Percentiles rank a stretch among this genome's conserved stretches.
Conservation (phyloP, 2,797 vertebrate species). For the Poeciliopsis turneri region DNA sequence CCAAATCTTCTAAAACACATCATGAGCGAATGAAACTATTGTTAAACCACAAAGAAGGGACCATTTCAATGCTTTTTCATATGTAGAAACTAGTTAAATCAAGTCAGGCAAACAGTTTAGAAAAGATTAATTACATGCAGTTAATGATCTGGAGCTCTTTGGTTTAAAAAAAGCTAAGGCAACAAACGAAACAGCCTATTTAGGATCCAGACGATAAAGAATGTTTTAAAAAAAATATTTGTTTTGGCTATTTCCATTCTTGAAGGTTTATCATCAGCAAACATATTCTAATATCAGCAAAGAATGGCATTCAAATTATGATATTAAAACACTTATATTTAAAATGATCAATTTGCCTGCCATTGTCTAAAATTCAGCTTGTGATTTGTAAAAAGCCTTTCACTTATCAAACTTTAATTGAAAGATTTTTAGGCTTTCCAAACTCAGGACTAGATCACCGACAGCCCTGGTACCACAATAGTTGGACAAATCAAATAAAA, state of each 20-base stretch:
- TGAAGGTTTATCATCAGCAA: neutral
- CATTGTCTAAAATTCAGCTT: neutral
- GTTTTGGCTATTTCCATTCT: neutral
- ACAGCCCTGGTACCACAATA: neutral
- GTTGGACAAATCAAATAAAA: neutral
- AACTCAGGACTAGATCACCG: neutral
- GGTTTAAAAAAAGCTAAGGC: neutral
- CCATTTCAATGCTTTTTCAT: neutral
- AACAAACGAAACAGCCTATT: neutral
- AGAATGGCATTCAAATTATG: neutral
- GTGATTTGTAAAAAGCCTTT: neutral
- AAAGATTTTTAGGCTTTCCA: neutral
- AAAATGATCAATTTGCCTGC: neutral
- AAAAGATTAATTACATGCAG: neutral
- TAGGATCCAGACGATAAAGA: neutral
- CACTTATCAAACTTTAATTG: neutral
- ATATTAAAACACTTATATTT: neutral
- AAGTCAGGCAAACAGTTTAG: too few relatives aligned
- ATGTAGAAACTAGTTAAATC: neutral
- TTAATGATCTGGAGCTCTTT: neutral
- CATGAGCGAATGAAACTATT: neutral
- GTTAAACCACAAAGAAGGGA: neutral
- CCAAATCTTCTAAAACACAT: neutral
- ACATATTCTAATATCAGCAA: neutral
- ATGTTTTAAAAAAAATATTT: neutral